A percentile compares a stretch with the other conserved stretches of the same genome.
Evolutionary conservation across 2,888 invertebrate genomes (phyloP).

Genomic region (Didymodactylos carnosus): DNA sequence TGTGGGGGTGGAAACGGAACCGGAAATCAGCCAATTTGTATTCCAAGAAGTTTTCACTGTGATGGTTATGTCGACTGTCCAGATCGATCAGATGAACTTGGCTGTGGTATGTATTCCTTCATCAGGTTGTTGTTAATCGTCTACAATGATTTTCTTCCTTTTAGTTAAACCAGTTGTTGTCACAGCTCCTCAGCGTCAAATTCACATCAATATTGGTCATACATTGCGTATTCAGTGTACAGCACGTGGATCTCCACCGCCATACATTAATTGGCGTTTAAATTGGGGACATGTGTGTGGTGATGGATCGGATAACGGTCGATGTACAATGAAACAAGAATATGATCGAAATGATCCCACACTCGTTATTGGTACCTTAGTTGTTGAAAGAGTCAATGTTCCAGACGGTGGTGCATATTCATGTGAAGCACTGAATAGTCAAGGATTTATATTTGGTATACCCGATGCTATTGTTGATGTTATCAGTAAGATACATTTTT

Average conservation of each 20-base stretch:
- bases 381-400: slow-evolving; percentile 41
- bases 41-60: slow-evolving; percentile 80
- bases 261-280: slow-evolving; percentile 76
- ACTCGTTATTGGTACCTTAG: slow-evolving; percentile 48
- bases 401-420: slow-evolving; percentile 84
- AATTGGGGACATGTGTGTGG: slow-evolving; percentile 60
- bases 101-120: slow-evolving; percentile 50
- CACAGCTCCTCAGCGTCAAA: slow-evolving; percentile 36
- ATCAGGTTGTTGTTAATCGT: too few species aligned
- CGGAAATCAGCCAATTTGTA: slow-evolving; percentile 50
- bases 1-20: slow-evolving; percentile 41
- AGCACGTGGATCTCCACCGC: slow-evolving; percentile 68
- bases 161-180: neutral
- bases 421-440: slow-evolving; percentile 77
- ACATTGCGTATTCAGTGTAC: slow-evolving; percentile 58
- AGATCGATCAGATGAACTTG: slow-evolving; percentile 62
- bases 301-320: neutral
- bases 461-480: slow-evolving; percentile 68
- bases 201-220: slow-evolving; percentile 49
- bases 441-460: slow-evolving; percentile 59
- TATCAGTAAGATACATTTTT: slow-evolving; percentile 38
- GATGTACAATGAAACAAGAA: slow-evolving; percentile 8
- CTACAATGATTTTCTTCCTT: too few species aligned
- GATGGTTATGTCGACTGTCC: slow-evolving; percentile 67
- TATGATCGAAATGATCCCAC: neutral